Evolutionary conservation across 2,113 vertebrate genomes (phyloP).

Genomic region (Phrynocephalus versicolor): DNA sequence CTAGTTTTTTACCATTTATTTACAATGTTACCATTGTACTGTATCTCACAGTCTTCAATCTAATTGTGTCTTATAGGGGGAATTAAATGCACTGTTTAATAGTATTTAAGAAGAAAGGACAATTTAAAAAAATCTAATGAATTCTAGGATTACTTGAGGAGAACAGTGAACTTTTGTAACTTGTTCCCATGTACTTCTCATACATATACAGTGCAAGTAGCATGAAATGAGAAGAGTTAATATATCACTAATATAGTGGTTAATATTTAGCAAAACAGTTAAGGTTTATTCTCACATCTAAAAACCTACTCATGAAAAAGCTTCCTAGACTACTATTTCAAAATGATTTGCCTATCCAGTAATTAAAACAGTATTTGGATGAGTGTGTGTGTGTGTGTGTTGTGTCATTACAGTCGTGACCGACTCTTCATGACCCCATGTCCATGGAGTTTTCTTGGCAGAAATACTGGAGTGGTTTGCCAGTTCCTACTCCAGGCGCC

Average conservation of each 20-base stretch:
- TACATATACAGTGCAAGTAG: not conserved
- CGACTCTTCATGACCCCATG: too few species aligned
- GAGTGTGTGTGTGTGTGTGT: too few species aligned
- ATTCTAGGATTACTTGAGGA: not conserved
- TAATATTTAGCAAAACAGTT: conserved; percentile 10
- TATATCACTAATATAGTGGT: not conserved
- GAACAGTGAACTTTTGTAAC: not conserved
- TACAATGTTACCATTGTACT: conserved; percentile 10
- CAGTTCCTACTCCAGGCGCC: too few species aligned
- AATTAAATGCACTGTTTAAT: not conserved
- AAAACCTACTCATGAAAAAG: conserved; percentile 18
- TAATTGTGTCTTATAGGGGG: not conserved
- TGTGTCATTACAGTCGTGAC: too few species aligned
- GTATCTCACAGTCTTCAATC: conserved; percentile 26
- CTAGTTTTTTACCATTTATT: conserved; percentile 57
- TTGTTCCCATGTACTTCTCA: not conserved
- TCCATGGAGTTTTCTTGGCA: too few species aligned
- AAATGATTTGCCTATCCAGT: not conserved
- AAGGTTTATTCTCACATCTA: conserved; percentile 21
- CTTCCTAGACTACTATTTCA: conserved; percentile 33
- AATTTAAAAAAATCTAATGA: not conserved
- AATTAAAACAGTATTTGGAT: conserved; percentile 19
- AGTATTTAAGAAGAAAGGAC: not conserved
- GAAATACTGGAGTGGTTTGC: too few species aligned
- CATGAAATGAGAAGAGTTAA: not conserved